These are phyloP conservation scores for Stegostoma tigrinum DNA, from an alignment of 2,113 vertebrate species.

Conservation along the genomic window DNA sequence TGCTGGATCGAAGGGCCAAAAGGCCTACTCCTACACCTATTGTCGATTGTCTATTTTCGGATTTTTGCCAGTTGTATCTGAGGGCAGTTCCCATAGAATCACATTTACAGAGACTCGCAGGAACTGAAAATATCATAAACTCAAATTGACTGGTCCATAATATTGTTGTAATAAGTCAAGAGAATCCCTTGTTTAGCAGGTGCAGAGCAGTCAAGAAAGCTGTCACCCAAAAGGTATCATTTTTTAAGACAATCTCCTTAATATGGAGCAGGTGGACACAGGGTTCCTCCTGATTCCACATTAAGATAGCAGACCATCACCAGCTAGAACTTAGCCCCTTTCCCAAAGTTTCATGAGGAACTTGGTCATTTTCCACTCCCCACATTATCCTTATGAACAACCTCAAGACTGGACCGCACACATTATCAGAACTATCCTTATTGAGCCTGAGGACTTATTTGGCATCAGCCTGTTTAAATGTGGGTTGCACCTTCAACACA, in stretches of 20 bases:
- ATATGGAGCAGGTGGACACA: too few relatives aligned
- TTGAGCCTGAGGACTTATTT: neutral
- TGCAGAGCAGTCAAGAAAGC: neutral
- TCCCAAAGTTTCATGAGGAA: neutral
- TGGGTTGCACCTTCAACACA: neutral
- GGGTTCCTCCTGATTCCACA: too few relatives aligned
- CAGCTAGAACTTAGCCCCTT: neutral
- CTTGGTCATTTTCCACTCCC: too few relatives aligned
- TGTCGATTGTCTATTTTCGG: too few relatives aligned
- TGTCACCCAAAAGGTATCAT: neutral
- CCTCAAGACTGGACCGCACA: neutral
- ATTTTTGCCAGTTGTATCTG: too few relatives aligned
- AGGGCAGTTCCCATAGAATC: neutral
- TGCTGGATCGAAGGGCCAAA: too few relatives aligned
- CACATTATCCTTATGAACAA: neutral
- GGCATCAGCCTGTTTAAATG: neutral
- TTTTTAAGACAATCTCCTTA: too few relatives aligned
- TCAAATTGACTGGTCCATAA: neutral
- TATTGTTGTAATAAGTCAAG: neutral
- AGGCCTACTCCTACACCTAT: too few relatives aligned
- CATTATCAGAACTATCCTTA: neutral
- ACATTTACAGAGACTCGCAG: neutral
- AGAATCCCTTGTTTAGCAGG: neutral
- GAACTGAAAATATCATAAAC: neutral
- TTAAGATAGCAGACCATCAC: neutral